Conservation (phyloP, 2,888 invertebrate species). For the Doris montereyensis region DNA sequence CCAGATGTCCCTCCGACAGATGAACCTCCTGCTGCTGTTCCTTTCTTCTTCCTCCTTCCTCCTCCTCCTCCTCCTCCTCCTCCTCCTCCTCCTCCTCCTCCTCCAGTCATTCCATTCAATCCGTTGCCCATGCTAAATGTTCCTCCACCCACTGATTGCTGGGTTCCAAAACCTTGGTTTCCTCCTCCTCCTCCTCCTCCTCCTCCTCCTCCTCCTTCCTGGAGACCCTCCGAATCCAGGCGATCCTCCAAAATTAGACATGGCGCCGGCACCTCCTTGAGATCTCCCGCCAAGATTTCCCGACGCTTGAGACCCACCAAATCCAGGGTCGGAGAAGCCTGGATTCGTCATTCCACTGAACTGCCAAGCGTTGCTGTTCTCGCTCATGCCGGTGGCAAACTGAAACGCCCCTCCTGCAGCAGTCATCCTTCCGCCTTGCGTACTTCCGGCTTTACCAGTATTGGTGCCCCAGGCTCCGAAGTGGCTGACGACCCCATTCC, state of each 20-base stretch:
- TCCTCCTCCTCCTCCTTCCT: too few relatives aligned
- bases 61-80: constrained; percentile 1
- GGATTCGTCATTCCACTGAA: constrained; percentile 29
- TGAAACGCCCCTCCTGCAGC: neutral
- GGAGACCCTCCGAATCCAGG: constrained; percentile 15
- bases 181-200: neutral
- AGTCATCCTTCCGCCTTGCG: neutral
- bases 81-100: neutral
- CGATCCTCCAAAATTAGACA: neutral
- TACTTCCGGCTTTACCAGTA: neutral
- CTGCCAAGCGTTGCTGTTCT: constrained; percentile 21
- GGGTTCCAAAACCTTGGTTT: neutral
- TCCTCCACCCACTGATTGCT: neutral
- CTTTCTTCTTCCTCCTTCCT: neutral
- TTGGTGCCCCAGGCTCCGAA: neutral
- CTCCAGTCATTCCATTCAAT: too few relatives aligned
- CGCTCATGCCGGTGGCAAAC: neutral
- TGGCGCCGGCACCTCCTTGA: neutral
- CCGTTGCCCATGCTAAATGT: neutral
- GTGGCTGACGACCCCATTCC: neutral
- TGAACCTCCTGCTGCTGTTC: neutral
- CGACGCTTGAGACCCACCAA: constrained; percentile 12
- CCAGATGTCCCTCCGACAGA: neutral
- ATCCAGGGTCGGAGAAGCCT: constrained; percentile 18
- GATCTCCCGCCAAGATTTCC: neutral